Evolutionary conservation across 1,140 invertebrate species (phyloP).

Genomic region (Chrysopa pallens): DNA sequence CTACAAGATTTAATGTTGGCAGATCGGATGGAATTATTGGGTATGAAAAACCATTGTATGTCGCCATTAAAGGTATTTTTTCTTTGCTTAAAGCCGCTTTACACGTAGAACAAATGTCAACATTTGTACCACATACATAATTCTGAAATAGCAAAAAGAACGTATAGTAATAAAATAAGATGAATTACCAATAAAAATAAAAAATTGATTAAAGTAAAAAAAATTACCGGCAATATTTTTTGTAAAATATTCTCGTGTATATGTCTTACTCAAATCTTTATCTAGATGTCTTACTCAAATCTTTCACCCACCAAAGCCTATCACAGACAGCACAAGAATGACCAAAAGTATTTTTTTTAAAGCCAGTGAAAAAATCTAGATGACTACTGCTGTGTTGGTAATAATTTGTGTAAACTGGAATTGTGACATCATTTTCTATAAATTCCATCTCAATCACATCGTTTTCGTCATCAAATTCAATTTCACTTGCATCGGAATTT

Average conservation of each 20-base stretch:
- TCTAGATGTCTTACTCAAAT: no score
- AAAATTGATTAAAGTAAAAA: no score
- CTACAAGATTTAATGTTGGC: conserved; percentile 8
- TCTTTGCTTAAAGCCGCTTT: conserved; percentile 7
- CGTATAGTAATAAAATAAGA: conserved; percentile 3
- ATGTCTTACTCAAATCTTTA: no score
- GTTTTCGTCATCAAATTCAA: no score
- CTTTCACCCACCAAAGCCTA: neutral
- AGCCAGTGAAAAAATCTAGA: neutral
- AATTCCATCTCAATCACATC: no score
- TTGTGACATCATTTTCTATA: neutral
- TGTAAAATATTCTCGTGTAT: no score
- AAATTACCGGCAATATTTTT: no score
- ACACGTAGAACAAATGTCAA: conserved; percentile 10
- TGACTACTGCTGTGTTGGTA: neutral
- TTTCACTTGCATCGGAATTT: no score
- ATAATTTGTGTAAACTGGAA: neutral
- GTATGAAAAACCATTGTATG: conserved; percentile 12
- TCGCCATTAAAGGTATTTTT: conserved; percentile 7
- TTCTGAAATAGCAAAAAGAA: no score
- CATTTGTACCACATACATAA: neutral
- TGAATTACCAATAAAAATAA: conserved; percentile 5
- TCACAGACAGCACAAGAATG: conserved; percentile 9
- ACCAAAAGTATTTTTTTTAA: conserved; percentile 9
- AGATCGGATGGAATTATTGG: conserved; percentile 7